A percentile compares a stretch with the other conserved stretches of the same genome.
These are phyloP conservation scores for Drepana arcuata DNA, from an alignment of 1,140 invertebrate genomes.

Conservation along the genomic window DNA sequence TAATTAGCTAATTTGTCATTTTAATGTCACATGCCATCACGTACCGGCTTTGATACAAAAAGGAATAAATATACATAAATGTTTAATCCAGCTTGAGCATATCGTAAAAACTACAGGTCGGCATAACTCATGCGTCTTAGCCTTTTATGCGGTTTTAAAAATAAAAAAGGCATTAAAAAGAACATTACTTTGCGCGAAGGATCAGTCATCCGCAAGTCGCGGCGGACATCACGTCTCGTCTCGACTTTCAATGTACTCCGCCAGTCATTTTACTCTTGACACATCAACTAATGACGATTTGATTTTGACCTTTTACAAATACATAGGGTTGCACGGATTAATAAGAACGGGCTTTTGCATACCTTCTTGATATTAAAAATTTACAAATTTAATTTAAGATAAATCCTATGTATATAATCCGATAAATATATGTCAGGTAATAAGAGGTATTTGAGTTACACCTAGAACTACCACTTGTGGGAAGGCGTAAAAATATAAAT, in stretches of 20 bases:
- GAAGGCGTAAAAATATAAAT: too few species aligned
- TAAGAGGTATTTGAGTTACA: too few species aligned
- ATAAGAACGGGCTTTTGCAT: constrained; percentile 9
- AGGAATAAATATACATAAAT: constrained; percentile 46
- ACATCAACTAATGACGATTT: constrained; percentile 45
- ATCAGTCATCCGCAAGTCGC: constrained; percentile 60
- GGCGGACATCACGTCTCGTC: constrained; percentile 46
- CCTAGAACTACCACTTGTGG: too few species aligned
- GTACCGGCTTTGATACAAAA: constrained; percentile 34
- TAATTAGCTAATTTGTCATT: constrained; percentile 71
- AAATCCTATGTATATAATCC: too few species aligned
- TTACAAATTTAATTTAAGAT: too few species aligned
- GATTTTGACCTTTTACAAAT: constrained; percentile 30
- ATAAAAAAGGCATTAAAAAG: constrained; percentile 56
- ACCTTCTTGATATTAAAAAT: too few species aligned
- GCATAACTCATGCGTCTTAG: constrained; percentile 61
- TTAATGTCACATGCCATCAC: constrained; percentile 70
- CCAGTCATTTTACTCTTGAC: constrained; percentile 30
- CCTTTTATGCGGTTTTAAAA: constrained; percentile 56
- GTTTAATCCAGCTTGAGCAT: constrained; percentile 62
- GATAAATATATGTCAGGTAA: too few species aligned
- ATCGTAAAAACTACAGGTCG: constrained; percentile 66
- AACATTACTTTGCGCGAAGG: constrained; percentile 62
- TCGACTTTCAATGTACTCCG: constrained; percentile 27
- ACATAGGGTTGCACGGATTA: constrained; percentile 6